phyloP scores from a whole-genome alignment of 2,888 invertebrate species.

The Acronicta psi region DNA sequence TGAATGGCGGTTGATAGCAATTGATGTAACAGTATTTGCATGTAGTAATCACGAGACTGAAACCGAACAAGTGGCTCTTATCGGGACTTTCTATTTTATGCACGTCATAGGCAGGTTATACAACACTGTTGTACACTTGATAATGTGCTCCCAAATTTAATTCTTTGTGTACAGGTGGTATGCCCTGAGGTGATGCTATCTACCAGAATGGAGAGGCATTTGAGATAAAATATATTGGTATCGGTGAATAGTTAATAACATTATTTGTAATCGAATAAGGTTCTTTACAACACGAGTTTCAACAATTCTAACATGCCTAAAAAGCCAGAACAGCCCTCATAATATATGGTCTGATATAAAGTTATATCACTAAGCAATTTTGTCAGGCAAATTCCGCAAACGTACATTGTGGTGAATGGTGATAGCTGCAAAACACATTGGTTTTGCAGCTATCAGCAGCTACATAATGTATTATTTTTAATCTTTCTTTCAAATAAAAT shows the following conservation, averaged over 20 bases:
- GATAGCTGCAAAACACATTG: no score
- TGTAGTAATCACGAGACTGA: constrained; percentile 64
- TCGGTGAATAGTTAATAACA: not conserved
- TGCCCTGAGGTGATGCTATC: constrained; percentile 8
- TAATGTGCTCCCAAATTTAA: constrained; percentile 66
- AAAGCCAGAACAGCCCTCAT: no score
- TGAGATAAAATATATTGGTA: not conserved
- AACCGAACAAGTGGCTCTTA: constrained; percentile 66
- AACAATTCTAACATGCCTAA: no score
- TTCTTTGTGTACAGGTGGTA: constrained; percentile 52
- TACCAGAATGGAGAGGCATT: not conserved
- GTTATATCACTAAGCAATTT: no score
- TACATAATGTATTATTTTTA: no score
- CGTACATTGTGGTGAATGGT: no score
- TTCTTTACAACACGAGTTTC: no score
- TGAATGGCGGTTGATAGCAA: constrained; percentile 55
- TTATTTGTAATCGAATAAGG: not conserved
- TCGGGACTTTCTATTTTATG: constrained; percentile 73
- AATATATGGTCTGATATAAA: no score
- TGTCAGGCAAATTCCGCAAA: no score
- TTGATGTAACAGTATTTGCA: constrained; percentile 69
- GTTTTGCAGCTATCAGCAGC: no score
- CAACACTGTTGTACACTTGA: constrained; percentile 51
- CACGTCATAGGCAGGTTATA: constrained; percentile 62
- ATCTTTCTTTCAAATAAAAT: no score